phyloP scores from a whole-genome alignment of 2,113 vertebrate genomes.

The Caranx melampygus region DNA sequence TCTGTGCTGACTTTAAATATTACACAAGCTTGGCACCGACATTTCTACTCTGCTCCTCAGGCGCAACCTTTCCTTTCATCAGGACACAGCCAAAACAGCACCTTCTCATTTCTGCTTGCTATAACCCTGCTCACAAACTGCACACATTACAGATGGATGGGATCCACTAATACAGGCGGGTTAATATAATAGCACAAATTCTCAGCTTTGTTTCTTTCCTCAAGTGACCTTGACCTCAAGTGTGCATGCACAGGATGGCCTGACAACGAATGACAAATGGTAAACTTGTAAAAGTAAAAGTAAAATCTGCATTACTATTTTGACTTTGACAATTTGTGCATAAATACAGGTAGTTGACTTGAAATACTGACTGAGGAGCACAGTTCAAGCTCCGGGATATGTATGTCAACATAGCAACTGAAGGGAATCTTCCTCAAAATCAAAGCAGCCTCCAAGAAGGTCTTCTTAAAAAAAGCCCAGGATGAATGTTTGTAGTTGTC shows the following conservation, averaged over 20 bases:
- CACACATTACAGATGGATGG: constrained; percentile 8
- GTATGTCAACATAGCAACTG: constrained; percentile 48
- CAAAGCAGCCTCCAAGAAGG: constrained; percentile 51
- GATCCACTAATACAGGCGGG: constrained; percentile 2
- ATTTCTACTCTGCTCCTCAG: constrained; percentile 66
- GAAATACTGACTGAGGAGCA: constrained; percentile 12
- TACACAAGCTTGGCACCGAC: constrained; percentile 87
- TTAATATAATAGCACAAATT: constrained; percentile 51
- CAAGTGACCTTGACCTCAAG: constrained; percentile 58
- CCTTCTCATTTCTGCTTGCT: constrained; percentile 20
- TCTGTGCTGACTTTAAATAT: constrained; percentile 83
- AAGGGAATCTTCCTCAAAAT: constrained; percentile 56
- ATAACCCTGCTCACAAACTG: constrained; percentile 1
- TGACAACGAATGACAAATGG: constrained; percentile 7
- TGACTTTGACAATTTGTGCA: neutral
- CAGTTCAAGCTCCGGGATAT: constrained; percentile 43
- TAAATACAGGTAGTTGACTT: neutral
- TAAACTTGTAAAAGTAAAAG: neutral
- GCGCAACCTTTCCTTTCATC: constrained; percentile 68
- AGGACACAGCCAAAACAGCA: constrained; percentile 58
- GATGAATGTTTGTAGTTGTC: constrained; percentile 71
- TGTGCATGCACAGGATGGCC: constrained; percentile 19
- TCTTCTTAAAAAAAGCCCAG: constrained; percentile 38
- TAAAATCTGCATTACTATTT: constrained; percentile 1
- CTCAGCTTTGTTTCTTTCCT: constrained; percentile 37